Percentiles rank a stretch among this genome's conserved stretches.
These are phyloP conservation scores for Ailuropoda melanoleuca DNA, from an alignment of 2,113 vertebrate genomes.

Conservation along the genomic window DNA sequence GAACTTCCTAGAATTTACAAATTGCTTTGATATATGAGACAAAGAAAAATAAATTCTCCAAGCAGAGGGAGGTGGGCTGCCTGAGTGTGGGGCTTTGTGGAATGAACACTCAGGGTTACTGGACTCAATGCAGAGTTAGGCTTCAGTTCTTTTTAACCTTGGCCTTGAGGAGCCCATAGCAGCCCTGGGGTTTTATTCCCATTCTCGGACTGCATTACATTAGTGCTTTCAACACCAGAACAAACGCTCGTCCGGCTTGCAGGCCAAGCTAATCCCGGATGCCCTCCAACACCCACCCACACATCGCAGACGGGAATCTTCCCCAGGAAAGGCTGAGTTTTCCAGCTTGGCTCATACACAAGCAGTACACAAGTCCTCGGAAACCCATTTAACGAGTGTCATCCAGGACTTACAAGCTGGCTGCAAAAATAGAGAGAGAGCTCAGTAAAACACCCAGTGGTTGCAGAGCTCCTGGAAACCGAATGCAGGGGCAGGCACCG, in stretches of 20 bases:
- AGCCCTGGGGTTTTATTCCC: constrained; percentile 11
- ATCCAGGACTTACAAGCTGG: constrained; percentile 77
- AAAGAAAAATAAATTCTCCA: not conserved
- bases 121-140: not conserved
- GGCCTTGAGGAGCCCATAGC: not conserved
- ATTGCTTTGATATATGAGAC: constrained; percentile 25
- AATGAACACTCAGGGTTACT: not conserved
- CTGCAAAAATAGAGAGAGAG: constrained; percentile 66
- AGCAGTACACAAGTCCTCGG: constrained; percentile 58
- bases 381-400: constrained; percentile 73
- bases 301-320: not conserved
- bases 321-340: not conserved
- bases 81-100: not conserved
- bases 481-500: constrained; percentile 79
- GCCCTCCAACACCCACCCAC: constrained; percentile 16
- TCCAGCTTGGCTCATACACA: constrained; percentile 64
- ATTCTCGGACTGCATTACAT: not conserved
- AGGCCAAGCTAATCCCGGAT: not conserved
- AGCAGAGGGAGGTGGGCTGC: not conserved
- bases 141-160: not conserved
- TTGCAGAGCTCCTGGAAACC: constrained; percentile 79
- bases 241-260: not conserved
- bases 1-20: constrained; percentile 16
- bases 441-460: constrained; percentile 77
- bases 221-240: constrained; percentile 8